phyloP scores from a whole-genome alignment of 2,888 invertebrate genomes.

The Oasisia sp. region DNA sequence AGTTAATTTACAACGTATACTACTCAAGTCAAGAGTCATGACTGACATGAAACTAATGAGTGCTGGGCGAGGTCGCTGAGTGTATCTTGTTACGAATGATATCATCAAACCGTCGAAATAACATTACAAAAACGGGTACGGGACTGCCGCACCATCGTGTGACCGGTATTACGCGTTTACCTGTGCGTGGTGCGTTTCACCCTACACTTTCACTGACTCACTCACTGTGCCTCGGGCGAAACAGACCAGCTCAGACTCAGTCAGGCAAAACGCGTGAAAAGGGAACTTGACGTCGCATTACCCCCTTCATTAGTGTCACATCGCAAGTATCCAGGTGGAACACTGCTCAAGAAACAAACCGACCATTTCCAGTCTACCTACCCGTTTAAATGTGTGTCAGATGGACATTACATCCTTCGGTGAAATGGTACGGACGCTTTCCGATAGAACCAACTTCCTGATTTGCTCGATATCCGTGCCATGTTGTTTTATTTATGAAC shows the following conservation, averaged over 20 bases:
- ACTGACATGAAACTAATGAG: no score
- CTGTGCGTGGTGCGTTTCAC: not conserved
- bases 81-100: not conserved
- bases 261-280: not conserved
- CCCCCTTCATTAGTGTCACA: not conserved
- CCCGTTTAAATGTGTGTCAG: not conserved
- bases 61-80: no score
- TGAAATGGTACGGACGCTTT: not conserved
- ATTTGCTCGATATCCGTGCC: slow-evolving; percentile 12
- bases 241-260: no score
- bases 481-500: not conserved
- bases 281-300: not conserved
- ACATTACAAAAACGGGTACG: not conserved
- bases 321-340: not conserved
- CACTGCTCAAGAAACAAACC: not conserved
- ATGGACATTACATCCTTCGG: not conserved
- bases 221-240: not conserved
- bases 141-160: not conserved
- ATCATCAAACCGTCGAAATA: not conserved
- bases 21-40: no score
- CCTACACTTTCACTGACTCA: not conserved
- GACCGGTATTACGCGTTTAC: not conserved
- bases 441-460: not conserved
- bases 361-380: not conserved
- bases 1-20: no score